These are phyloP conservation scores for Drosophila pseudoananassae DNA, from an alignment of 1,140 invertebrate genomes.

Conservation along the genomic window DNA sequence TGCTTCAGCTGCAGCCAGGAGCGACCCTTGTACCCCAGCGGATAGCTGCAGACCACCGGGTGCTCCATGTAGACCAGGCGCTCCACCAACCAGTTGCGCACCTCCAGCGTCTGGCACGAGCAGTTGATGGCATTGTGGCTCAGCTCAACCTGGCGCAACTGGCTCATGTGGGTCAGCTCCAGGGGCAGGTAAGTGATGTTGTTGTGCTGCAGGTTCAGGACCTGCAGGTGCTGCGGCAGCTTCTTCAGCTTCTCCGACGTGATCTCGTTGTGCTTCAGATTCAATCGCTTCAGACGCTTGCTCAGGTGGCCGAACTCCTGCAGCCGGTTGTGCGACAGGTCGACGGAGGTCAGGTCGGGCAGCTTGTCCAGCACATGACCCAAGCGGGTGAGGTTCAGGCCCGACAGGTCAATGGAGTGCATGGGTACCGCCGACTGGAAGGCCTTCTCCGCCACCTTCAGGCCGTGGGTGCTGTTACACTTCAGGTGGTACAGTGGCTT, in stretches of 20 bases:
- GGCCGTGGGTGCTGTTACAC: conserved; percentile 66
- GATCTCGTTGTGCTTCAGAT: conserved; percentile 86
- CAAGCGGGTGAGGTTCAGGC: conserved; percentile 85
- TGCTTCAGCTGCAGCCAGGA: conserved; percentile 86
- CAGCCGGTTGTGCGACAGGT: conserved; percentile 86
- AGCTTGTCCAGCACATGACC: conserved; percentile 85
- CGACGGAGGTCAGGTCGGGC: conserved; percentile 85
- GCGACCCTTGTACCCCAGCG: conserved; percentile 84
- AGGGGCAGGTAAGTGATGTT: conserved; percentile 86
- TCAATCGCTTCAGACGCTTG: conserved; percentile 86
- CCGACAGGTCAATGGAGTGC: conserved; percentile 86
- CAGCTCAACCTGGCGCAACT: conserved; percentile 86
- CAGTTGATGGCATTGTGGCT: conserved; percentile 87
- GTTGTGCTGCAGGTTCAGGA: conserved; percentile 87
- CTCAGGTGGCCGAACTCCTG: conserved; percentile 86
- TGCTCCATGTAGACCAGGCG: conserved; percentile 85
- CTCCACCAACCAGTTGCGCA: conserved; percentile 85
- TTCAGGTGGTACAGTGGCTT: conserved; percentile 69
- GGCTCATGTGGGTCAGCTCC: conserved; percentile 85
- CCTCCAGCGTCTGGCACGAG: conserved; percentile 86
- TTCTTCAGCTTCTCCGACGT: conserved; percentile 84
- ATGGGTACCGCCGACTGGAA: conserved; percentile 54
- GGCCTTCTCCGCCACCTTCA: conserved; percentile 35
- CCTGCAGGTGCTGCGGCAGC: conserved; percentile 86
- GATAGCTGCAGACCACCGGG: conserved; percentile 85